Conservation (phyloP, 2,888 invertebrate genomes). For the Meandrusa payeni region DNA sequence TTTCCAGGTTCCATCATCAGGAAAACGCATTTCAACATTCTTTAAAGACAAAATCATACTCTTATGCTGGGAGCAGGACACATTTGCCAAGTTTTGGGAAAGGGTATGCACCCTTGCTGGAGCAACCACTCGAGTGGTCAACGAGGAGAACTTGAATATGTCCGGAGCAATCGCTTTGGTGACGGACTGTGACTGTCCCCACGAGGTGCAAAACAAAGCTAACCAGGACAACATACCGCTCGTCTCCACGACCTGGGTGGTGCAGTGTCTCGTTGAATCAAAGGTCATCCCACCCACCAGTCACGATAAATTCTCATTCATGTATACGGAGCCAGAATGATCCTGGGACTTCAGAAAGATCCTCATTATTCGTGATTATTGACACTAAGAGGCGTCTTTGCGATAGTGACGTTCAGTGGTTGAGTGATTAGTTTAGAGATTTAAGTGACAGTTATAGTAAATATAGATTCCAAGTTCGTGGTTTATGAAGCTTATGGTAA, state of each 20-base stretch:
- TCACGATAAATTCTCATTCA: slow-evolving; percentile 77
- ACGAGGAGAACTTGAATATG: slow-evolving; percentile 70
- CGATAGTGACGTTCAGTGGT: slow-evolving; percentile 29
- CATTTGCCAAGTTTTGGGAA: slow-evolving; percentile 82
- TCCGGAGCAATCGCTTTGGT: slow-evolving; percentile 75
- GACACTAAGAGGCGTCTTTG: slow-evolving; percentile 53
- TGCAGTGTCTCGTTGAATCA: slow-evolving; percentile 84
- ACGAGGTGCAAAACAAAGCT: slow-evolving; percentile 77
- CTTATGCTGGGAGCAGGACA: slow-evolving; percentile 73
- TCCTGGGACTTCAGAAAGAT: slow-evolving; percentile 73
- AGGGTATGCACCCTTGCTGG: slow-evolving; percentile 81
- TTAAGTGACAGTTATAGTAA: neutral
- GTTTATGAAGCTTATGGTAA: neutral
- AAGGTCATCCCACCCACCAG: slow-evolving; percentile 68
- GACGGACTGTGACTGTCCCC: slow-evolving; percentile 83
- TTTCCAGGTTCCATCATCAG: slow-evolving; percentile 52
- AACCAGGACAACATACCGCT: slow-evolving; percentile 81
- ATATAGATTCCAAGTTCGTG: neutral
- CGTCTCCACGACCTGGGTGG: slow-evolving; percentile 85
- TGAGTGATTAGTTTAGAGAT: neutral
- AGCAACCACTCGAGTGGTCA: slow-evolving; percentile 68
- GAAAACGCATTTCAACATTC: slow-evolving; percentile 51
- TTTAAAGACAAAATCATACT: slow-evolving; percentile 74
- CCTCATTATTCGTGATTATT: slow-evolving; percentile 74
- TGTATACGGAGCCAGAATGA: slow-evolving; percentile 77